These are phyloP conservation scores for Oxygymnocypris stewartii DNA, from an alignment of 2,113 vertebrate species.

Conservation along the genomic window DNA sequence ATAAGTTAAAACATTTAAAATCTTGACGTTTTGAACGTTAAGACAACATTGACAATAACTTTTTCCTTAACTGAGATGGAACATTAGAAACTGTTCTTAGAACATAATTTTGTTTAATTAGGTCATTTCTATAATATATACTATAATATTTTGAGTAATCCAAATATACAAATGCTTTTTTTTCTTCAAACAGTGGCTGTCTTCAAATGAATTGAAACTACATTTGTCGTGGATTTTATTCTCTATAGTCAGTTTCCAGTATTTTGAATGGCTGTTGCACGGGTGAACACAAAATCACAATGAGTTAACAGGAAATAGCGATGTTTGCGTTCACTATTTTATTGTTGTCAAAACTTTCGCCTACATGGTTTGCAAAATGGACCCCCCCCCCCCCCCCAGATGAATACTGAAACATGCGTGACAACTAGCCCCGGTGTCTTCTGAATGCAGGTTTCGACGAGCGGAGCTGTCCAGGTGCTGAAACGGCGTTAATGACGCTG, in stretches of 20 bases:
- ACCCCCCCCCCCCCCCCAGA: neutral
- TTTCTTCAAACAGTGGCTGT: neutral
- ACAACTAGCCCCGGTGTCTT: neutral
- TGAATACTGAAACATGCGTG: neutral
- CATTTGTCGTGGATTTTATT: neutral
- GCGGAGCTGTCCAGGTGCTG: conserved; percentile 15
- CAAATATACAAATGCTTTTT: neutral
- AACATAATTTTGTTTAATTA: neutral
- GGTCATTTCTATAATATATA: neutral
- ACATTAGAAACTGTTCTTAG: neutral
- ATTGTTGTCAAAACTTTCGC: neutral
- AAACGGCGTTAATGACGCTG: neutral
- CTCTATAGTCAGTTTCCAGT: neutral
- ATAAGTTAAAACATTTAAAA: too few species aligned
- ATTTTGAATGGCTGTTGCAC: neutral
- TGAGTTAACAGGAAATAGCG: neutral
- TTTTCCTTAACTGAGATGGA: too few species aligned
- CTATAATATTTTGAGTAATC: neutral
- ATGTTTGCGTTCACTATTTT: neutral
- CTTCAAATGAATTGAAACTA: neutral
- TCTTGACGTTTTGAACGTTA: neutral
- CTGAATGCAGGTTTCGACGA: neutral
- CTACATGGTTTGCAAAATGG: neutral
- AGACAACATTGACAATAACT: neutral
- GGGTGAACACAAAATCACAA: neutral